Conservation (phyloP, 2,113 vertebrate species). For the Canis aureus region DNA sequence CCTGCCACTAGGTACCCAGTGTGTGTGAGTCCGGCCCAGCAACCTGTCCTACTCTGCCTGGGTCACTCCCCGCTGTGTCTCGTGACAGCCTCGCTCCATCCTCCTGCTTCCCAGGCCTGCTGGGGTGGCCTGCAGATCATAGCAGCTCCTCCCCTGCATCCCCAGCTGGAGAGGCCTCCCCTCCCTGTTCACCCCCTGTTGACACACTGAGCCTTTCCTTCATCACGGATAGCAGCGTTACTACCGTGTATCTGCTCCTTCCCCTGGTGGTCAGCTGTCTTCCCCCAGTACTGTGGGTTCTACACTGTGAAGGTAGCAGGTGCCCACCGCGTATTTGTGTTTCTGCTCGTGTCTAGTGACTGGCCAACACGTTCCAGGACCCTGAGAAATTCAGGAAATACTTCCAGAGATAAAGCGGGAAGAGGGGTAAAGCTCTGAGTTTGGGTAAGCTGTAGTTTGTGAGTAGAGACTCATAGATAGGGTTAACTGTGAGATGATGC, state of each 20-base stretch:
- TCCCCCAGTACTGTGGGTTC: background rate
- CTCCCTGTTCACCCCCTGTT: background rate
- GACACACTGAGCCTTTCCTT: background rate
- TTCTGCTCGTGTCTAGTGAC: background rate
- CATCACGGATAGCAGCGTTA: background rate
- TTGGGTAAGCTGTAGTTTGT: background rate
- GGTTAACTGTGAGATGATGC: background rate
- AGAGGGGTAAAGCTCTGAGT: background rate
- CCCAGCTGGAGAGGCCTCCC: background rate
- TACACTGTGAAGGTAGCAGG: background rate
- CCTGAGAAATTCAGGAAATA: background rate
- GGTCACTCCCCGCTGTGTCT: background rate
- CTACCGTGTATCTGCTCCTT: background rate
- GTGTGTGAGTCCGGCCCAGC: rapidly evolving
- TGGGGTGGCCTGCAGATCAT: background rate
- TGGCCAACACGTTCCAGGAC: background rate
- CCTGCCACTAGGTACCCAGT: background rate
- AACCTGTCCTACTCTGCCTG: background rate
- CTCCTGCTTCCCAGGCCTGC: background rate
- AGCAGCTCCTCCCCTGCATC: background rate
- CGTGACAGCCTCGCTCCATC: background rate
- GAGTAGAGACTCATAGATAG: background rate
- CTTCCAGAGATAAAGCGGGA: slow-evolving; percentile 7
- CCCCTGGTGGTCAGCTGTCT: background rate
- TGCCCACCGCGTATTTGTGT: background rate